Conservation (phyloP, 1,140 invertebrate genomes). For the Procambarus clarkii region DNA sequence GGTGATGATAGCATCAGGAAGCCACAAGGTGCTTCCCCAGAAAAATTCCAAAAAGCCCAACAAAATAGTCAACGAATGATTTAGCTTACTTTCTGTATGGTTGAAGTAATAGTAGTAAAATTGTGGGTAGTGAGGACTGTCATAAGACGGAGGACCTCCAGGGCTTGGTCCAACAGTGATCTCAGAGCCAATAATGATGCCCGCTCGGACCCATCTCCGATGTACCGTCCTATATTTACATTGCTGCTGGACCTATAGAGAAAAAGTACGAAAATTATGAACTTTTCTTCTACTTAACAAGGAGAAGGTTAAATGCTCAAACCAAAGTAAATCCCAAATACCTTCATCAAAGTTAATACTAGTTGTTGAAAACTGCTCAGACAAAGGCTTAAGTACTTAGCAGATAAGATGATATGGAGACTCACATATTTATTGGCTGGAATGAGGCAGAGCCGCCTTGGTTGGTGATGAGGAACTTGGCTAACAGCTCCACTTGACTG, state of each 20-base stretch:
- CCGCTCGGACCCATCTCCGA: slow-evolving; percentile 49
- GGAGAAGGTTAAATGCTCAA: background rate
- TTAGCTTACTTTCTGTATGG: slow-evolving; percentile 57
- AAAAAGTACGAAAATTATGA: background rate
- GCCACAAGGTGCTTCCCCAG: no score
- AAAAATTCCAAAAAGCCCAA: no score
- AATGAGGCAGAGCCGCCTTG: slow-evolving; percentile 48
- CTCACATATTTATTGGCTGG: slow-evolving; percentile 44
- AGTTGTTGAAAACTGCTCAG: background rate
- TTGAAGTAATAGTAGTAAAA: slow-evolving; percentile 51
- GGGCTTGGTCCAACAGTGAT: slow-evolving; percentile 48
- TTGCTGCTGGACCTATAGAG: background rate
- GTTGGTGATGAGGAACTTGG: slow-evolving; percentile 62
- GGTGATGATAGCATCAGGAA: no score
- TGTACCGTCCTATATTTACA: background rate
- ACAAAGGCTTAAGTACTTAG: background rate
- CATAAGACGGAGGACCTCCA: slow-evolving; percentile 61
- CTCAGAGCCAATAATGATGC: slow-evolving; percentile 51
- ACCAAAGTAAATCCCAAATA: background rate
- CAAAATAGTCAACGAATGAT: no score
- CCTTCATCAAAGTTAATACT: background rate
- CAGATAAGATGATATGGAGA: background rate
- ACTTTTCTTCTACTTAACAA: background rate
- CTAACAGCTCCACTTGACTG: slow-evolving; percentile 65
- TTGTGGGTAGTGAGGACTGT: slow-evolving; percentile 60